These are phyloP conservation scores for Allobates femoralis DNA, from an alignment of 2,797 vertebrate genomes.

Conservation along the genomic window DNA sequence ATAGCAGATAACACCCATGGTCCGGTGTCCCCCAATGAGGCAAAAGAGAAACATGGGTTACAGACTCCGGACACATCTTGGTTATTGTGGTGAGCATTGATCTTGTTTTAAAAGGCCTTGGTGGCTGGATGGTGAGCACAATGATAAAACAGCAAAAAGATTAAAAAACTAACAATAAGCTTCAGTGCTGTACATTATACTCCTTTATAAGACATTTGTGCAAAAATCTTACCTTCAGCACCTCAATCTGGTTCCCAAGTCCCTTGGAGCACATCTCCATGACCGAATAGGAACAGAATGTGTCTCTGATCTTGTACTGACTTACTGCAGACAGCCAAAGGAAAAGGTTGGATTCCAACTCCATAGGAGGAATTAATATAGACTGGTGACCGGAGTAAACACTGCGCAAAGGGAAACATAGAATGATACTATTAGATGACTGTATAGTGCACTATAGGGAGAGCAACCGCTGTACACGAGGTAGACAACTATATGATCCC, in stretches of 20 bases:
- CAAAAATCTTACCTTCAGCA: constrained; percentile 81
- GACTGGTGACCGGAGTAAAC: constrained; percentile 97
- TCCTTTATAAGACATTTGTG: not conserved
- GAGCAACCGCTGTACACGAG: not conserved
- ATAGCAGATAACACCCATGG: too few relatives aligned
- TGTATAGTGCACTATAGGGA: too few relatives aligned
- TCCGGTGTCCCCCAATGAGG: too few relatives aligned
- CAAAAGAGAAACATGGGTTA: too few relatives aligned
- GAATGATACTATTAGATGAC: not conserved
- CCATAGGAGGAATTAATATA: constrained; percentile 92
- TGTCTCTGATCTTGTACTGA: constrained; percentile 93
- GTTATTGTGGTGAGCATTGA: too few relatives aligned
- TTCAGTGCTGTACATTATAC: not conserved
- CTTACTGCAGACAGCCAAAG: constrained; percentile 94
- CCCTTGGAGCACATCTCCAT: constrained; percentile 99
- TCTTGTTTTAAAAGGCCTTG: not conserved
- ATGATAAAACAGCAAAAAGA: too few relatives aligned
- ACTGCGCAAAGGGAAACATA: constrained; percentile 71
- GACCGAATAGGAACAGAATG: constrained; percentile 96
- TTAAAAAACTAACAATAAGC: too few relatives aligned
- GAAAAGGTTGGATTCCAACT: constrained; percentile 92
- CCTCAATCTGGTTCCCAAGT: constrained; percentile 87
- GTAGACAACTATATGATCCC: not conserved
- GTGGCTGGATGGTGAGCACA: too few relatives aligned
- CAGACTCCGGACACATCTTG: too few relatives aligned